Base-by-base conservation (phyloP, 2,888 invertebrate species). In the Encarsia formosa region DNA sequence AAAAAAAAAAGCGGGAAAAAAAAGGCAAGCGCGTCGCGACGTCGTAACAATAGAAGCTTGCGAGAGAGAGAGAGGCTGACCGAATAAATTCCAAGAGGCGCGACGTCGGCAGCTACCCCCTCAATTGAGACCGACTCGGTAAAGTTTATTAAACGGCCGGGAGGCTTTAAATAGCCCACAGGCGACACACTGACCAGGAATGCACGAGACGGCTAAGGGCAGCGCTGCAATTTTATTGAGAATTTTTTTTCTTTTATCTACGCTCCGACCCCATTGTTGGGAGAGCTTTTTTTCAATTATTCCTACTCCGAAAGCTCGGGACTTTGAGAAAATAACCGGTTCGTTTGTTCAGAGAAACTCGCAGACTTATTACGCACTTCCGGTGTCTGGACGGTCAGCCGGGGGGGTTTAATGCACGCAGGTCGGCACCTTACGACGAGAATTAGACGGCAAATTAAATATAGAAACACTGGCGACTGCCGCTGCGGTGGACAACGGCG, bases 371-470 rank as follows among this genome's bases (percentile, higher is more conserved):
- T n/a, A n/a, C n/a, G n/a, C n/a, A n/a, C n/a, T n/a, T n/a, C n/a
- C n/a, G n/a, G n/a, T n/a, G n/a, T n/a, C n/a, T n/a, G n/a, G n/a
- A n/a, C n/a, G 29, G 13, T 9, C 29, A 9, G 29, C 29, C 8
- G 13, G 13, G 13, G 29, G 13, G 29, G 8, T 9, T 8, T 29
- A 29, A 29, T 29, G 13, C 29, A 29, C 13, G 8, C 8, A 29
- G 13, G 13, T 29, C 8, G 8, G 13, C 29, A 29, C 29, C 29
- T 9, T 29, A 29, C 13, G 8, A 29, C 50, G 37, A 32, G 48
- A 55, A 55, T 52, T 52, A 52, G 49, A 39, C 42, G 47, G 49
- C 34, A 42, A 55, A 55, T 52, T 50, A 55, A 55, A 55, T 55
- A 55, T 55, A 52, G 56, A n/a, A n/a, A n/a, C n/a, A n/a, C n/a